Conservation (phyloP, 1,140 invertebrate genomes). For the Mylabris phalerata region DNA sequence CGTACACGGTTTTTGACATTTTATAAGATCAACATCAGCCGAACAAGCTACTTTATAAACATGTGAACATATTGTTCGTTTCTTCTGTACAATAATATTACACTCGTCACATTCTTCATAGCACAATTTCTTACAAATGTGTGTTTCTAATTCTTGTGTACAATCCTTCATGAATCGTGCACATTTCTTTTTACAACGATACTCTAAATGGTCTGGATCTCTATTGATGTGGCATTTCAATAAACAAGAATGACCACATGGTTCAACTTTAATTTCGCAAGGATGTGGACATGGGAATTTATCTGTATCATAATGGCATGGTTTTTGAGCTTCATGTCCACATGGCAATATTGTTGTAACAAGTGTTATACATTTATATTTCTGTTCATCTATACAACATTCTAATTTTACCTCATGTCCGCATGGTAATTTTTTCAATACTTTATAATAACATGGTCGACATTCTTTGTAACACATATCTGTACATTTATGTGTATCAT, state of each 20-base stretch:
- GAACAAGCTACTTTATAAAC: slow-evolving; percentile 39
- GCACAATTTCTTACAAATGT: slow-evolving; percentile 46
- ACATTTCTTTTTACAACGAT: slow-evolving; percentile 46
- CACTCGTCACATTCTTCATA: slow-evolving; percentile 48
- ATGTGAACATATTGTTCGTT: slow-evolving; percentile 44
- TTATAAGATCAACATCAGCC: slow-evolving; percentile 34
- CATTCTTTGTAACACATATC: slow-evolving; percentile 45
- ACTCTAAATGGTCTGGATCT: slow-evolving; percentile 49
- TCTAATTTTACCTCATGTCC: slow-evolving; percentile 40
- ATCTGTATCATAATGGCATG: slow-evolving; percentile 38
- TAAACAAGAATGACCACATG: slow-evolving; percentile 48
- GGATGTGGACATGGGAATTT: slow-evolving; percentile 38
- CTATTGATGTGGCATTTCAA: slow-evolving; percentile 43
- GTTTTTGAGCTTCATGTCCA: slow-evolving; percentile 43
- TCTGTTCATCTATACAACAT: slow-evolving; percentile 39
- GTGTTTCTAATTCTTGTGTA: slow-evolving; percentile 33
- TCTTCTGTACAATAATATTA: slow-evolving; percentile 43
- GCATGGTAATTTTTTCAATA: slow-evolving; percentile 43
- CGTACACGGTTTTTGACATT: slow-evolving; percentile 45
- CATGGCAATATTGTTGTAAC: slow-evolving; percentile 43
- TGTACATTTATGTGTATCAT: slow-evolving; percentile 43
- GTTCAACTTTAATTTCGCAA: slow-evolving; percentile 42
- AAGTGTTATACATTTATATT: slow-evolving; percentile 36
- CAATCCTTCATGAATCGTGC: slow-evolving; percentile 41
- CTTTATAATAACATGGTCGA: slow-evolving; percentile 40